phyloP scores from a whole-genome alignment of 2,113 vertebrate species.

The Meriones unguiculatus region DNA sequence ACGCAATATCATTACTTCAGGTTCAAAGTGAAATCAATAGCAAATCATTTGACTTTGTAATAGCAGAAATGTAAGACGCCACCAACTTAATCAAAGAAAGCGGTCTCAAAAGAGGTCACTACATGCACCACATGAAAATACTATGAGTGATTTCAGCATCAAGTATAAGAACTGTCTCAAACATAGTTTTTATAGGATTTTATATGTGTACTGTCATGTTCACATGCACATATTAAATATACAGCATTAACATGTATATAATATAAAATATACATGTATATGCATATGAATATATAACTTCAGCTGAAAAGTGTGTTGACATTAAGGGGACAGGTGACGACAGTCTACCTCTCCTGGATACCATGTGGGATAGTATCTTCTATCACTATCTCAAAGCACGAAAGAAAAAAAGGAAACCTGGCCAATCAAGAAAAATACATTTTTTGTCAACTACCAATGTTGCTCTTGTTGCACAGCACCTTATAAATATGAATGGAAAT shows the following conservation, averaged over 20 bases:
- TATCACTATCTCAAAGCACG: slow-evolving; percentile 19
- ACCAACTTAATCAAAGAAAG: slow-evolving; percentile 78
- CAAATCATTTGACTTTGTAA: slow-evolving; percentile 84
- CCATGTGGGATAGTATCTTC: not conserved
- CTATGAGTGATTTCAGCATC: slow-evolving; percentile 25
- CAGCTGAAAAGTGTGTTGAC: not conserved
- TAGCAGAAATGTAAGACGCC: slow-evolving; percentile 67
- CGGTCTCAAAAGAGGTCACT: slow-evolving; percentile 57
- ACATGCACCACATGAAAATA: slow-evolving; percentile 41
- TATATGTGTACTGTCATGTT: not conserved
- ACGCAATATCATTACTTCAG: slow-evolving; percentile 75
- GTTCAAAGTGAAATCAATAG: slow-evolving; percentile 84
- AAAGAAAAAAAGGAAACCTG: not conserved
- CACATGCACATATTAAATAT: not conserved
- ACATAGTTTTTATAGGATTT: not conserved
- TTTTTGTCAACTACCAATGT: not conserved
- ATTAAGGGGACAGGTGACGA: not conserved
- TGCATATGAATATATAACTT: not conserved
- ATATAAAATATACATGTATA: not conserved
- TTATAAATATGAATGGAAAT: not conserved
- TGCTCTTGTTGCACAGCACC: not conserved
- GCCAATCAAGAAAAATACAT: not conserved
- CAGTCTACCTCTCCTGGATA: not conserved
- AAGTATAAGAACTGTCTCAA: slow-evolving; percentile 29
- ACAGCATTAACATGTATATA: not conserved